Percentiles rank a stretch among this genome's conserved stretches.
Evolutionary conservation across 2,113 vertebrate species (phyloP).

Genomic region (Pachyramphus minor): DNA sequence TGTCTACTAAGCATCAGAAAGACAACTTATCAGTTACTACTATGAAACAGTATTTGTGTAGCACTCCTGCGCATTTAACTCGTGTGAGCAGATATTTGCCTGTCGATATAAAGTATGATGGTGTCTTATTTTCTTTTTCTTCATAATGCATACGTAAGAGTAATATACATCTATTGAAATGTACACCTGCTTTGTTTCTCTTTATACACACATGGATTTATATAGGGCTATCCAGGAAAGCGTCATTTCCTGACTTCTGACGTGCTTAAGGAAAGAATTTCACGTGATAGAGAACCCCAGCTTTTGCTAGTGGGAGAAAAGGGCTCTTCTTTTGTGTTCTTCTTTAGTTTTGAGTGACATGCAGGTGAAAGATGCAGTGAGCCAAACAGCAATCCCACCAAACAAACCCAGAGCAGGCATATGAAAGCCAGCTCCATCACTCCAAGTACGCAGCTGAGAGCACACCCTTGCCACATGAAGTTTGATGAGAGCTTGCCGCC

Average conservation of each 20-base stretch:
- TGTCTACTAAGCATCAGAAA: neutral
- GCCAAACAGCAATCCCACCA: fast-evolving
- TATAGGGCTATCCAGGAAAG: neutral
- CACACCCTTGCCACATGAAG: neutral
- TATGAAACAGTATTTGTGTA: neutral
- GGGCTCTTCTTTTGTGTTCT: neutral
- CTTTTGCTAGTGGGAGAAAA: neutral
- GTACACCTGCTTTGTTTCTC: neutral
- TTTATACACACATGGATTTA: neutral
- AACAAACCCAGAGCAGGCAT: neutral
- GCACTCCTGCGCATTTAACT: neutral
- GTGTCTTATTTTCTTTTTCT: neutral
- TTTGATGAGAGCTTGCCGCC: neutral
- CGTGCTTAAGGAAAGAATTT: neutral
- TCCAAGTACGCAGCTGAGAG: neutral
- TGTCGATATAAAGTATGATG: neutral
- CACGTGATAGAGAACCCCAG: neutral
- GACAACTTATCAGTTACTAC: neutral
- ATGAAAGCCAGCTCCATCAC: neutral
- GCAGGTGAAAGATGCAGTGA: neutral
- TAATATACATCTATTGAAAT: neutral
- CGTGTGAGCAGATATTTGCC: fast-evolving
- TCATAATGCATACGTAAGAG: neutral
- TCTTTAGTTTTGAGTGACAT: neutral
- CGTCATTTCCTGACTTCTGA: neutral